Evolutionary conservation across 1,140 invertebrate genomes (phyloP), one percentile per base, ranked within the genome.

Genomic region (Hylaeus volcanicus): DNA sequence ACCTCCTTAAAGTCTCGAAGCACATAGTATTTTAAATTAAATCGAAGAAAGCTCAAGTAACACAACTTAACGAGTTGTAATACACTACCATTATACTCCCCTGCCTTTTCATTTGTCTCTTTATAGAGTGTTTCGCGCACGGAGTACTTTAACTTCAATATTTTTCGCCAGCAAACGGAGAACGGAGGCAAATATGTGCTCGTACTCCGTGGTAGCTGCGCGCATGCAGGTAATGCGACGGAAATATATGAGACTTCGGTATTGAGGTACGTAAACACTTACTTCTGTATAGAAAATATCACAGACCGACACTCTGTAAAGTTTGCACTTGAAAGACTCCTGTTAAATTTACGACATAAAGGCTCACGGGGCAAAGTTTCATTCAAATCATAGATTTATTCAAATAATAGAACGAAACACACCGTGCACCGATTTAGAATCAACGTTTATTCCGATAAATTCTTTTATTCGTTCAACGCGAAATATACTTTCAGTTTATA

Each of bases 171-270:
- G 14, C 11, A 11, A 26, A 61, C 26, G 11, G 5, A 14, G 14
- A 61, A 61, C 71, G 39, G 26, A 61, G 1, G 26, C 37, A 14
- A 61, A 73, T 14, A 6, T 39, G 5, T n/a, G 9, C 11, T 60
- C 41, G 12, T 12, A 41, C 43, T 43, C 26, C 60, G 26, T 12
- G 1, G 37, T 39, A 15, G 26, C 3, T 48, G 48, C 14, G 45
- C 26, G 61, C 60, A 61, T n/a, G 48, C 26, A 26, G n/a, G 41
- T 60, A 61, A 73, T 43, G 26, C 56, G 56, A 37, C 12, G 12
- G 56, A 48, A 60, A 73, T 73, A 60, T 60, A 73, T 73, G 71
- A 8, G 56, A 48, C 41, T 45, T 73, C 9, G 14, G 43, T 45
- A 60, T 56, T 15, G 5, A 48, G n/a, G 58, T n/a, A 43, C 12